Evolutionary conservation across 2,113 vertebrate genomes (phyloP), one percentile per base, ranked within the genome.

Genomic region (Oryzias melastigma): DNA sequence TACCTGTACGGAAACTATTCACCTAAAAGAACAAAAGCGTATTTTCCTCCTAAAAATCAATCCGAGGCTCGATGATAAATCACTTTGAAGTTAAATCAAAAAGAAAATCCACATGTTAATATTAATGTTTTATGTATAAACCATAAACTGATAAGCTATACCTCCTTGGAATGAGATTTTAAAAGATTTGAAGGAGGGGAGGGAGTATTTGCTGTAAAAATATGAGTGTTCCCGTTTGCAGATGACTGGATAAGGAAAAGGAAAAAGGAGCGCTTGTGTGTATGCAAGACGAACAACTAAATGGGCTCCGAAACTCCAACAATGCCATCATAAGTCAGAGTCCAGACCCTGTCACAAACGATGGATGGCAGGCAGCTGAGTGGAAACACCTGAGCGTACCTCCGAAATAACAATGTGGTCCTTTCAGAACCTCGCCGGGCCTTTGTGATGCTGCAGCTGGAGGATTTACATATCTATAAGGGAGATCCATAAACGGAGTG

Each of bases 1-100:
- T 63, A 27, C 5, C 5, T 27, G 25, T 4, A 27, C 5, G 4
- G 25, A 27, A 27, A 27, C 57, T 59, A 35, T 17, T 57, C 12
- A 41, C 22, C 72, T 52, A 14, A 10, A 29, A 29, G 35, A 22
- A 41, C 71, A 56, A 4, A 24, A 55, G 25, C 45, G 45, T 18
- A 25, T 15, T 27, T 7, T 51, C 47, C 27, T 49, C 55, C 40
- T 12, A 70, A 70, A 69, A 67, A 55, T 71, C 53, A 22, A 69
- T 70, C 56, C 57, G 65, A 25, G 52, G 13, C 56, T 35, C 50
- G 24, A 57, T 55, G 68, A 85, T 82, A 63, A 81, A 83, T 87
- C 81, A 81, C 58, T 50, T 14, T 60, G 57, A 75, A 82, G 68
- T 72, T 74, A 78, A 87, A 87, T 82, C 65, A 75, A 72, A 60